Base-by-base conservation (phyloP, 2,888 invertebrate species). In the Tinea semifulvella region DNA sequence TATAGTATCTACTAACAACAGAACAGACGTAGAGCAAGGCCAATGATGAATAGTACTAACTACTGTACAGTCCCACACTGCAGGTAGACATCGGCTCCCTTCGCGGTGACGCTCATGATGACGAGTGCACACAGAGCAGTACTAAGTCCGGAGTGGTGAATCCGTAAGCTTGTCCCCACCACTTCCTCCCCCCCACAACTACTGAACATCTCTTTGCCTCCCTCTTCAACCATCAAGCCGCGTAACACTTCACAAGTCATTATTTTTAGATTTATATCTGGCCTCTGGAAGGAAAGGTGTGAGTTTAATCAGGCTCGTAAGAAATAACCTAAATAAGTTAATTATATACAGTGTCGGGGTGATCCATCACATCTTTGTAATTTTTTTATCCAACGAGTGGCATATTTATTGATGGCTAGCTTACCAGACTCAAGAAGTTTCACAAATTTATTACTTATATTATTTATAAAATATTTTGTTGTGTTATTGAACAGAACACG, bases 101-200 rank as follows among this genome's bases (percentile, higher is more conserved):
- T 75, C 8, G 70, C 65, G 0, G 67, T 69, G 31, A 76, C 69
- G 49, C 77, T 74, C 14, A 61, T 56, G 0, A 56, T 51, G 3
- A 79, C 64, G 7, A 79, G 51, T 0, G 55, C 57, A 48, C 79
- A 80, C 38, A 77, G 50, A 0, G 77, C 75, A 0, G 75, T 73
- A 1, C 75, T 63, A 0, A 80, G 57, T 0, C 75, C 79, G 0
- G 76, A 52, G 53, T 77, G 77, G 19, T 76, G 71, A 10, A 72
- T 60, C 1, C 26, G 46, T 18, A 79, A 51, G 38, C 70, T 71
- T 1, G 50, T 52, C 0, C 65, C 58, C 2, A 76, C 59, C 40
- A 62, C 65, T 75, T 67, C 60, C 55, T 79, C 79, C 2, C 79
- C 79, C 25, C 60, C 58, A 13, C 60, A 55, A 3, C 44, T n/a